Evolutionary conservation across 2,797 vertebrate genomes (phyloP), one percentile per base, ranked within the genome.

Genomic region (Pseudotriccus pelzelni): DNA sequence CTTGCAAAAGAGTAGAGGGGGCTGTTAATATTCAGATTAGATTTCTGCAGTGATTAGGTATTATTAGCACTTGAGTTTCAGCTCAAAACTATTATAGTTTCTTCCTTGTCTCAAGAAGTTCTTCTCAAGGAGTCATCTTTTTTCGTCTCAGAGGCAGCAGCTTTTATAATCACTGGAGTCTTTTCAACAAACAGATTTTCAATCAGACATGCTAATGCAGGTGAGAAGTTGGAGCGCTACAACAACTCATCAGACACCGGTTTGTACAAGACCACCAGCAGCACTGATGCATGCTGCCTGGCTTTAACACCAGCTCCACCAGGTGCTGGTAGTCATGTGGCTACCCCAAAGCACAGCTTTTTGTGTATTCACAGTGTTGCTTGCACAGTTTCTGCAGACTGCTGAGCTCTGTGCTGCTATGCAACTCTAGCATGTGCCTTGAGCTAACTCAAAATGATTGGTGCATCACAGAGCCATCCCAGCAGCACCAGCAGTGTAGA

Each of bases 211-310:
- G 67, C 55, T 53, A 84, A 23, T 23, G 46, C 58, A 76, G 53
- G 43, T 6, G 21, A 46, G 87, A 73, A 81, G 53, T 34, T 27
- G 69, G 36, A 46, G 58, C 6, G 23, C 21, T 87, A 28, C 75
- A 20, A 25, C n/a, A 22, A 23, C 24, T 68, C 53, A 10, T 14
- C 2, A 2, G 43, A 53, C 58, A 24, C 6, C 36, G 76, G 73
- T 60, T 79, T 0, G 0, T 36, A 28, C 50, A 36, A 39, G 74
- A 58, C 36, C 15, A 13, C 18, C 78, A 7, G 41, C 49, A 36
- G 53, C 0, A 0, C 55, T 20, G 7, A 37, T 7, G 25, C 24
- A 12, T 1, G 0, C 46, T 63, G 50, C 36, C 78, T 24, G 20
- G 10, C 43, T 69, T 30, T 13, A 75, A 23, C 49, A 53, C 23